Conservation (phyloP, 2,113 vertebrate species). For the Romanogobio albipinnatus region DNA sequence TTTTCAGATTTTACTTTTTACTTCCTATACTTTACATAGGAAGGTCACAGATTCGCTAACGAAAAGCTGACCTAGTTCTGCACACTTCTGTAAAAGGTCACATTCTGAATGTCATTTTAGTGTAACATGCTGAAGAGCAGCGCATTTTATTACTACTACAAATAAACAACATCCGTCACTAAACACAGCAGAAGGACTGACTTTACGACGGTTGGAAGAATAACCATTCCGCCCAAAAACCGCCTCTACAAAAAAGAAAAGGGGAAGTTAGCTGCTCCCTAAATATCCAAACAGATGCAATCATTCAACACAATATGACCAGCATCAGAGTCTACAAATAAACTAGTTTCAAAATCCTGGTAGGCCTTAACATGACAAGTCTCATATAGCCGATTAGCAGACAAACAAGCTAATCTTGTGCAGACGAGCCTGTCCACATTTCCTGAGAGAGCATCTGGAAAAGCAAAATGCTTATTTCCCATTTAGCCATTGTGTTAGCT, state of each 20-base stretch:
- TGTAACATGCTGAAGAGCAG: conserved; percentile 35
- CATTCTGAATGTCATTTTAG: neutral
- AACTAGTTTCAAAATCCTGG: neutral
- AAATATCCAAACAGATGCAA: neutral
- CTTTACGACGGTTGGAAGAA: conserved; percentile 37
- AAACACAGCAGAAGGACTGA: conserved; percentile 57
- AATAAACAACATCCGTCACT: conserved; percentile 52
- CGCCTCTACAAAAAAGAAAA: conserved; percentile 41
- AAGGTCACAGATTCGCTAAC: neutral
- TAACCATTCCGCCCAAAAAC: conserved; percentile 57
- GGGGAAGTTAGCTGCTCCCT: neutral
- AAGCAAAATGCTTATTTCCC: neutral
- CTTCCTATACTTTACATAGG: no score
- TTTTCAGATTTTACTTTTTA: conserved; percentile 23
- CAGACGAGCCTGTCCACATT: neutral
- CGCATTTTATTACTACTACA: conserved; percentile 56
- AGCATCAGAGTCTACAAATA: conserved; percentile 10
- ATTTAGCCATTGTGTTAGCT: neutral
- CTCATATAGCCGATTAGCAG: conserved; percentile 56
- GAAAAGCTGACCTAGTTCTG: neutral
- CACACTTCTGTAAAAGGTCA: neutral
- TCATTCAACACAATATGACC: neutral
- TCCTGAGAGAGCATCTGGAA: conserved; percentile 18
- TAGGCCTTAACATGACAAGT: conserved; percentile 25
- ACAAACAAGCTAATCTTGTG: conserved; percentile 25